These are phyloP conservation scores for Deroplatys truncata DNA, from an alignment of 2,888 invertebrate species.

Conservation along the genomic window DNA sequence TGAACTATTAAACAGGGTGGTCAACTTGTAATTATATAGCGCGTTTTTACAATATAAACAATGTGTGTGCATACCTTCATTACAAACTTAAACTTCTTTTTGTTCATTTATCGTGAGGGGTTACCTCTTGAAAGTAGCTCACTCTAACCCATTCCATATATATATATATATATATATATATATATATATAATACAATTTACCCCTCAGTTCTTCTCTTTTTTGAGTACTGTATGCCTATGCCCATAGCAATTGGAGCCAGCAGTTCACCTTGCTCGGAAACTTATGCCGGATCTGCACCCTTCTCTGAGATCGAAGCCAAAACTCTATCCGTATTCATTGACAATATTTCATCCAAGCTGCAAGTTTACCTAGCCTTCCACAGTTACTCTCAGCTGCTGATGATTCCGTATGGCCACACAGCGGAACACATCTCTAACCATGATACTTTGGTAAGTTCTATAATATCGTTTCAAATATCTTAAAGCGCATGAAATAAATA, in stretches of 20 bases:
- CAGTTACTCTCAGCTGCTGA: slow-evolving; percentile 65
- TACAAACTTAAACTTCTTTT: too few species aligned
- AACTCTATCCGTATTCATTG: slow-evolving; percentile 50
- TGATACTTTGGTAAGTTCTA: slow-evolving; percentile 50
- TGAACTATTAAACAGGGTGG: too few species aligned
- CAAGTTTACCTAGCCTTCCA: slow-evolving; percentile 67
- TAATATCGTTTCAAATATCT: neutral
- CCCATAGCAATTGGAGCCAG: slow-evolving; percentile 54
- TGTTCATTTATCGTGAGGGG: too few species aligned
- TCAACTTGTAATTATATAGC: too few species aligned
- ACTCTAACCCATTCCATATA: too few species aligned
- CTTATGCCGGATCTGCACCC: slow-evolving; percentile 55
- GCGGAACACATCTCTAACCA: slow-evolving; percentile 55
- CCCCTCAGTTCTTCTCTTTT: too few species aligned
- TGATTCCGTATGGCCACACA: slow-evolving; percentile 68
- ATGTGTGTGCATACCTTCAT: too few species aligned
- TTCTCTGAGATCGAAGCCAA: slow-evolving; percentile 57
- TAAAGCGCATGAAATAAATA: neutral
- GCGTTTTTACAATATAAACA: too few species aligned
- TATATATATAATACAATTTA: too few species aligned
- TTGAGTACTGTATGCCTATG: too few species aligned
- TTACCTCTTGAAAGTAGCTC: too few species aligned
- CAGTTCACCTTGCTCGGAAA: slow-evolving; percentile 53
- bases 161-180: too few species aligned
- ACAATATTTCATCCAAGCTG: slow-evolving; percentile 48